Conservation (phyloP, 2,113 vertebrate genomes). For the Eptatretus burgeri region DNA sequence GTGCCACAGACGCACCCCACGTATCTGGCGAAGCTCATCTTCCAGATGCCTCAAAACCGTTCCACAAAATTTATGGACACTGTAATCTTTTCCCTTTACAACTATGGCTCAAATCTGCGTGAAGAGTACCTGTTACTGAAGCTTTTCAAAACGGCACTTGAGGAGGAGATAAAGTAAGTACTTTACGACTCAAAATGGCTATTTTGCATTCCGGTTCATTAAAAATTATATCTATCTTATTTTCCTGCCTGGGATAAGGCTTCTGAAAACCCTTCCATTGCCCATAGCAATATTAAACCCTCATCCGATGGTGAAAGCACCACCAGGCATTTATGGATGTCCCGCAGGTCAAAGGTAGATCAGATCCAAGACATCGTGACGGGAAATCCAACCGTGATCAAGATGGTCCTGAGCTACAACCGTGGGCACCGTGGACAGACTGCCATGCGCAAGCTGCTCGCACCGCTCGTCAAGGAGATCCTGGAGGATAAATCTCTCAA, state of each 20-base stretch:
- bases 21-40: slow-evolving; percentile 88
- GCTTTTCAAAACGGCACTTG: slow-evolving; percentile 73
- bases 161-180: slow-evolving; percentile 85
- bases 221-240: too few species aligned
- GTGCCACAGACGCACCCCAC: slow-evolving; percentile 62
- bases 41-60: slow-evolving; percentile 97
- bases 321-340: slow-evolving; percentile 1
- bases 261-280: too few species aligned
- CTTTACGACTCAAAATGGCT: too few species aligned
- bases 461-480: slow-evolving; percentile 77
- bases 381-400: slow-evolving; percentile 84
- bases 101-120: slow-evolving; percentile 84
- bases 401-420: slow-evolving; percentile 98
- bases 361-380: slow-evolving; percentile 91
- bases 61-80: slow-evolving; percentile 99
- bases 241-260: too few species aligned
- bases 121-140: slow-evolving; percentile 74
- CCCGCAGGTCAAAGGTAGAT: slow-evolving; percentile 65
- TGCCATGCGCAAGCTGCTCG: slow-evolving; percentile 61
- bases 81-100: slow-evolving; percentile 88
- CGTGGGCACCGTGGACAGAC: slow-evolving; percentile 77
- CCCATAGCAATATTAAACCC: too few species aligned
- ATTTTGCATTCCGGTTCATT: too few species aligned
- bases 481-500: slow-evolving; percentile 82
- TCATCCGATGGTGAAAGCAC: too few species aligned